Conservation (phyloP, 2,797 vertebrate genomes). For the Sus cebifrons region DNA sequence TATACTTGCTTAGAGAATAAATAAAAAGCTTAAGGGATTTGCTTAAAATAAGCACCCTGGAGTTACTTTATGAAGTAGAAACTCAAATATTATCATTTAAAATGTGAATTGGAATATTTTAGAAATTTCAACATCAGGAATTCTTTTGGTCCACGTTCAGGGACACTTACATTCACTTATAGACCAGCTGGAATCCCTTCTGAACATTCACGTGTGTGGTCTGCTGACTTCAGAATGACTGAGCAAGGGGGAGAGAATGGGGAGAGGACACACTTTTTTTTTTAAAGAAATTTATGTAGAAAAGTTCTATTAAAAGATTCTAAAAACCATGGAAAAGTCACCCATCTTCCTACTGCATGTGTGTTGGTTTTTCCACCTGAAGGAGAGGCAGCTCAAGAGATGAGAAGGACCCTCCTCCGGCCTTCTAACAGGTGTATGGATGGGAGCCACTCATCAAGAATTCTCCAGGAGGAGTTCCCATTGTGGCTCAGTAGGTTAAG, state of each 20-base stretch:
- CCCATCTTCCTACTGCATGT: not conserved
- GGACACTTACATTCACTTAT: not conserved
- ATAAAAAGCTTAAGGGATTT: not conserved
- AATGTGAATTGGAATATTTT: not conserved
- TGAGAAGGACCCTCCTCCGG: not conserved
- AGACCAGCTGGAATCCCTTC: not conserved
- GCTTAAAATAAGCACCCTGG: conserved; percentile 36
- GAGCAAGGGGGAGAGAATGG: not conserved
- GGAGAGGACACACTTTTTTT: not conserved
- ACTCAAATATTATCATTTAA: conserved; percentile 15
- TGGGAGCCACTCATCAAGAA: not conserved
- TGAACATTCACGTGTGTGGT: not conserved
- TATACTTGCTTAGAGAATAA: conserved; percentile 65
- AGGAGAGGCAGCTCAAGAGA: not conserved
- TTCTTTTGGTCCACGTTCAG: not conserved
- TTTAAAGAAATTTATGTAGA: conserved; percentile 44
- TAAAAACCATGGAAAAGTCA: conserved; percentile 53
- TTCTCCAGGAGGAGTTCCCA: not conserved
- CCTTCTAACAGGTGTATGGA: not conserved
- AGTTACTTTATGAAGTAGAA: conserved; percentile 58
- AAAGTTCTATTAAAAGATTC: conserved; percentile 55
- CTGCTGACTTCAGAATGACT: conserved; percentile 17
- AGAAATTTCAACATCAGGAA: conserved; percentile 17
- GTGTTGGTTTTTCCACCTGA: not conserved
- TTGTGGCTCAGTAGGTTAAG: no score